These are phyloP conservation scores for Thamnaconus septentrionalis DNA, from an alignment of 2,113 vertebrate species.

Conservation along the genomic window DNA sequence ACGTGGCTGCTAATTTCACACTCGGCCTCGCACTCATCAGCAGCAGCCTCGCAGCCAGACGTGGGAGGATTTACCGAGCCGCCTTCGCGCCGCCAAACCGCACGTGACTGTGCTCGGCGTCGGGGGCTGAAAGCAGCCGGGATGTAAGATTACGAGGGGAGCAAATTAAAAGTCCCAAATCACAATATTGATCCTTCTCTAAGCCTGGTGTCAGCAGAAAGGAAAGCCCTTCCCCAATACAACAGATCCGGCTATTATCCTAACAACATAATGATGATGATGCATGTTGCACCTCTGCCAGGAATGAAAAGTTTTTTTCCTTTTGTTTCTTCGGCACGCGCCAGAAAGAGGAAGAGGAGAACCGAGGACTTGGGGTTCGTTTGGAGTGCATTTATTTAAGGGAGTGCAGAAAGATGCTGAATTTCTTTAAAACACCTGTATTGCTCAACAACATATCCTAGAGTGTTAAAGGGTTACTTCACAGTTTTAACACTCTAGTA, in stretches of 20 bases:
- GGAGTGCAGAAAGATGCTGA: too few relatives aligned
- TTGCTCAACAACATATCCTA: too few relatives aligned
- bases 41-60: too few relatives aligned
- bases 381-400: too few relatives aligned
- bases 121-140: conserved; percentile 17
- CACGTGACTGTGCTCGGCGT: conserved; percentile 7
- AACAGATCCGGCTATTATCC: background rate
- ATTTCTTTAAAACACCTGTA: too few relatives aligned
- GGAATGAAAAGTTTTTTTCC: too few relatives aligned
- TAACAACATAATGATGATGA: background rate
- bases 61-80: conserved; percentile 19
- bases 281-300: background rate
- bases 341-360: too few relatives aligned
- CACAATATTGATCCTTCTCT: conserved; percentile 18
- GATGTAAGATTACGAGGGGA: conserved; percentile 14
- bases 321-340: too few relatives aligned
- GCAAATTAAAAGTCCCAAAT: conserved; percentile 19
- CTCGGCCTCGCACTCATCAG: conserved; percentile 12
- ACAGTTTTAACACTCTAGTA: too few relatives aligned
- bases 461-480: too few relatives aligned
- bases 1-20: conserved; percentile 44
- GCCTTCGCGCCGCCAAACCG: conserved; percentile 19
- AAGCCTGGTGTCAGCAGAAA: background rate
- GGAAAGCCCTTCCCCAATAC: background rate
- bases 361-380: too few relatives aligned